Percentiles rank a stretch among this genome's conserved stretches.
phyloP scores from a whole-genome alignment of 2,113 vertebrate species.

The Aldabrachelys gigantea region DNA sequence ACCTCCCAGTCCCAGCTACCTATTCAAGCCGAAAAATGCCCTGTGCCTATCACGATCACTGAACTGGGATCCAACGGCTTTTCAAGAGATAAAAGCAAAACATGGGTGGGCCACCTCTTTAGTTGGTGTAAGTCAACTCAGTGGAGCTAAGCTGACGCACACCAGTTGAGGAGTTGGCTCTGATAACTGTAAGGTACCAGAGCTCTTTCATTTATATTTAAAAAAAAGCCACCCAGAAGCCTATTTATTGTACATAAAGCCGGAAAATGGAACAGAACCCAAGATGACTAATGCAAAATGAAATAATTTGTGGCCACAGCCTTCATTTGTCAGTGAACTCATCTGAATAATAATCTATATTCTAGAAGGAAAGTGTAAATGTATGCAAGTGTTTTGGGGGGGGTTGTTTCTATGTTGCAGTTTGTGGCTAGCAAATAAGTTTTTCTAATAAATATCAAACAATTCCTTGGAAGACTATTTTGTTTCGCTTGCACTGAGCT shows the following conservation, averaged over 20 bases:
- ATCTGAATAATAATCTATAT: not conserved
- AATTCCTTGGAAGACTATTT: not conserved
- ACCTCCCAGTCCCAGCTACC: no score
- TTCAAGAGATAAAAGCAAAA: not conserved
- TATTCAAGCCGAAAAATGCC: fast-evolving
- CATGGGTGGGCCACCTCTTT: not conserved
- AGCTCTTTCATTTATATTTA: not conserved
- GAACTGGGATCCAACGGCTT: not conserved
- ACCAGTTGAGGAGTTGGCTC: not conserved
- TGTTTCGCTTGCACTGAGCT: no score
- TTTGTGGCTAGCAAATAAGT: not conserved
- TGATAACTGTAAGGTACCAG: not conserved
- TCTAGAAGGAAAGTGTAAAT: not conserved
- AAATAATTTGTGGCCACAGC: not conserved
- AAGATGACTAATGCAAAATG: not conserved
- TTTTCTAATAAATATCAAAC: not conserved
- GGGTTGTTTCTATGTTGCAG: not conserved
- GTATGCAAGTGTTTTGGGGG: not conserved
- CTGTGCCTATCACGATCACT: fast-evolving
- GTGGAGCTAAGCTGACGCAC: fast-evolving
- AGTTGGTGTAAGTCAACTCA: not conserved
- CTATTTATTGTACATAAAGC: not conserved
- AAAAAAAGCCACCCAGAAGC: not conserved
- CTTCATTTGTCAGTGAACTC: not conserved
- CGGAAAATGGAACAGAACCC: not conserved